Evolutionary conservation across 2,888 invertebrate genomes (phyloP), one percentile per base, ranked within the genome.

Genomic region (Megamerina dolium): DNA sequence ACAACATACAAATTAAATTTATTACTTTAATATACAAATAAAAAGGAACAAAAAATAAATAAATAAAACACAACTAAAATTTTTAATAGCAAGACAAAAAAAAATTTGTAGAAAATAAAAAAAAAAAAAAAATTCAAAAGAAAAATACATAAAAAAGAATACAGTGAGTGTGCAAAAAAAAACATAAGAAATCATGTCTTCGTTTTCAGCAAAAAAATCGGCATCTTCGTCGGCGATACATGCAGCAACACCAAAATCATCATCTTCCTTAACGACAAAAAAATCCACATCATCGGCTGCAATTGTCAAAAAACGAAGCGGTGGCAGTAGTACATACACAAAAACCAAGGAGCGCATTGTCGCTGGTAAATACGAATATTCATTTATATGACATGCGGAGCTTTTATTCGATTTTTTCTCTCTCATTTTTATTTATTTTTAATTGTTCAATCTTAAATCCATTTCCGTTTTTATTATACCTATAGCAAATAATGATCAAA

Each of bases 271-370:
- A 42, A 45, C 57, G 29, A 49, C 49, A 50, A 64, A 55, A 51
- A 61, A 61, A 49, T 55, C 55, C 20, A 14, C 51, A 48, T 52
- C 55, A 42, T 39, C 56, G 46, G 26, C 52, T 18, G 50, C 57
- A 43, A 35, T 52, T 48, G 49, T 37, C 32, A 43, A 44, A 39
- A 38, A 41, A 58, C 65, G 63, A 43, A 62, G 60, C 53, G n/a
- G n/a, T n/a, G n/a, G n/a, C n/a, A n/a, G n/a, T n/a, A 62, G 58
- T 53, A 61, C 60, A 56, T 69, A 69, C 43, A 49, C 59, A 49
- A 66, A 61, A 45, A 67, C 67, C 43, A 68, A 46, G 57, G 67
- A 67, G 41, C 66, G 67, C 36, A 60, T 68, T 42, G 59, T 66
- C 41, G 61, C 61, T 48, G 67, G 67, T 67, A 62, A 52, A 46